Percentiles rank a stretch among this genome's conserved stretches.
Conservation (phyloP, 2,113 vertebrate genomes). For the Lota lota region DNA sequence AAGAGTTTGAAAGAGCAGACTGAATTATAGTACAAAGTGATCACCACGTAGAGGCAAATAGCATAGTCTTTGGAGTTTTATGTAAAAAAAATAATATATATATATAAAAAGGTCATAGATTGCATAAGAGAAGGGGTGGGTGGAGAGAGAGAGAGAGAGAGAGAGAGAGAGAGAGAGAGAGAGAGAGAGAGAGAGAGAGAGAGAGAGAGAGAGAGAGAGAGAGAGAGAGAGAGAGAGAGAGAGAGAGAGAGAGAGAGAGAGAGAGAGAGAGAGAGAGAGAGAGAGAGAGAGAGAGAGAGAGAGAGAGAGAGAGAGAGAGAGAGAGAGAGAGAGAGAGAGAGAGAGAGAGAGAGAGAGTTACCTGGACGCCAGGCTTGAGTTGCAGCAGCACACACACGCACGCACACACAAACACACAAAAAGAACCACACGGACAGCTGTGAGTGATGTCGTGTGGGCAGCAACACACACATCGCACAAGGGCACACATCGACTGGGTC, state of each 20-base stretch:
- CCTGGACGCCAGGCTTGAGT: constrained; percentile 48
- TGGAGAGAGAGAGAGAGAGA: constrained; percentile 11
- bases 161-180: constrained; percentile 19
- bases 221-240: constrained; percentile 6
- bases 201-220: constrained; percentile 19
- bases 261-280: constrained; percentile 11
- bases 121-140: no score
- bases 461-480: not conserved
- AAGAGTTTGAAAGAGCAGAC: no score
- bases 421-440: constrained; percentile 49
- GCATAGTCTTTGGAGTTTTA: no score
- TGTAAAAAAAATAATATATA: no score
- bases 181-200: constrained; percentile 8
- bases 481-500: not conserved
- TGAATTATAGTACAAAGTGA: no score
- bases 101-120: no score
- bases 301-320: constrained; percentile 16
- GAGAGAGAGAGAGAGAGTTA: constrained; percentile 34
- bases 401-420: constrained; percentile 22
- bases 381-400: constrained; percentile 34
- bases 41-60: no score
- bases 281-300: constrained; percentile 15
- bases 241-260: constrained; percentile 18
- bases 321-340: constrained; percentile 9
- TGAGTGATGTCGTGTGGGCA: constrained; percentile 31